Evolutionary conservation across 2,113 vertebrate genomes (phyloP).

Genomic region (Andinoacara biseriatus): DNA sequence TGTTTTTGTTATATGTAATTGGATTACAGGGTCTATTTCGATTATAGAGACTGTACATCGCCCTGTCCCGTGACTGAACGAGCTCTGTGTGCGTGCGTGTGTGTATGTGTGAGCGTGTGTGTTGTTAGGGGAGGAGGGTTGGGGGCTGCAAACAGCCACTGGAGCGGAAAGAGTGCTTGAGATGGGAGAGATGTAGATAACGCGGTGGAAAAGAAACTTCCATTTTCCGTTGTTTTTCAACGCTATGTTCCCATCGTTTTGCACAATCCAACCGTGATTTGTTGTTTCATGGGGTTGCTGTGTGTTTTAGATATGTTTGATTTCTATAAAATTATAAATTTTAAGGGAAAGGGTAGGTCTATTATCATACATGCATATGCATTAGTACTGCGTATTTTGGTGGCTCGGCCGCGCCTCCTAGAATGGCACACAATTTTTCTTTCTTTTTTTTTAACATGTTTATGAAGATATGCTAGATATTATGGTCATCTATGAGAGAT

Average conservation of each 20-base stretch:
- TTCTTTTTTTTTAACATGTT: background rate
- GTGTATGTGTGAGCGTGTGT: slow-evolving; percentile 5
- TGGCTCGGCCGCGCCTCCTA: slow-evolving; percentile 73
- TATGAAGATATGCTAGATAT: background rate
- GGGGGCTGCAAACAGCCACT: slow-evolving; percentile 71
- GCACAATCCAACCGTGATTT: slow-evolving; percentile 12
- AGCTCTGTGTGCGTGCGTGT: slow-evolving; percentile 52
- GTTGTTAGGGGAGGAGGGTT: slow-evolving; percentile 52
- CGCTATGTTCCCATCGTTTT: slow-evolving; percentile 39
- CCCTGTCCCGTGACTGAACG: slow-evolving; percentile 73
- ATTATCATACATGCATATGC: slow-evolving; percentile 81
- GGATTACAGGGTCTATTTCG: slow-evolving; percentile 76
- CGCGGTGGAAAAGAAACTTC: slow-evolving; percentile 79
- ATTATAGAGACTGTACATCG: slow-evolving; percentile 72
- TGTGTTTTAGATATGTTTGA: slow-evolving; percentile 4
- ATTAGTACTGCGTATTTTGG: slow-evolving; percentile 84
- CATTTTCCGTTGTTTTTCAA: slow-evolving; percentile 63
- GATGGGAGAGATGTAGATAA: slow-evolving; percentile 78
- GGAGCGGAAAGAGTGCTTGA: slow-evolving; percentile 81
- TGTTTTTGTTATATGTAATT: slow-evolving; percentile 76
- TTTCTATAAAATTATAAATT: slow-evolving; percentile 28
- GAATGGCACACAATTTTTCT: slow-evolving; percentile 44
- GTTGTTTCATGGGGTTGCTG: background rate
- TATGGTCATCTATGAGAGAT: background rate
- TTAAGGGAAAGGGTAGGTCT: slow-evolving; percentile 41